Evolutionary conservation across 2,113 vertebrate species (phyloP), one percentile per base, ranked within the genome.

Genomic region (Etheostoma cragini): DNA sequence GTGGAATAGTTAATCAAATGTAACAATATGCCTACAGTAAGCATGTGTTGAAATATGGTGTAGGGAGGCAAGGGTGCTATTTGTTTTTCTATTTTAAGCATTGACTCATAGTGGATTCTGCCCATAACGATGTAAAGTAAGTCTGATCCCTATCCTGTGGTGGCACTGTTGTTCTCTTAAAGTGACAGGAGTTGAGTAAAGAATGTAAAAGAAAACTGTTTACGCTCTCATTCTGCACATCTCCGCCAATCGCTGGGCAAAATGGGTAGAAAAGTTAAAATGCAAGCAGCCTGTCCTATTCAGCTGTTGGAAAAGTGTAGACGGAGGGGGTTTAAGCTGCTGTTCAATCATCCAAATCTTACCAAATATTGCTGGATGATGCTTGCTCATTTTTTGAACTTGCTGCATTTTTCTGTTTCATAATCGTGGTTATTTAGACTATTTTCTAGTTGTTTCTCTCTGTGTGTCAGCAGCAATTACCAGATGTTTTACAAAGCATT

Each of bases 1-100:
- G 45, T 1, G 58, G n/a, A 86, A 66, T 57, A 75, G 38, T 61
- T 78, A 15, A 80, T 80, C 19, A 74, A 62, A 70, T 79, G 17
- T 81, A 66, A 68, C 56, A 71, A n/a, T 22, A 56, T 71, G 61
- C 19, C 56, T 68, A 38, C 54, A 56, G 8, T 76, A 33, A 42
- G 47, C 6, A 15, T 11, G 38, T 56, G 42, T 45, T 83, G n/a
- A 63, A 22, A 58, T 50, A n/a, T 13, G 57, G 57, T 74, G 11
- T 53, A 4, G 7, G 21, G 58, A 63, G 56, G 35, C 17, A 45
- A 12, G 53, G 56, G 10, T 8, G 8, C 2, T 14, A 14, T 50
- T 67, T 38, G 5, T 1, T 64, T 42, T 61, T 45, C 22, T 68
- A 71, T 26, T 30, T 12, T 14, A 30, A 67, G 21, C 30, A 68